Evolutionary conservation across 2,888 invertebrate genomes (phyloP), one percentile per base, ranked within the genome.

Genomic region (Lepetodrilus schrolli): DNA sequence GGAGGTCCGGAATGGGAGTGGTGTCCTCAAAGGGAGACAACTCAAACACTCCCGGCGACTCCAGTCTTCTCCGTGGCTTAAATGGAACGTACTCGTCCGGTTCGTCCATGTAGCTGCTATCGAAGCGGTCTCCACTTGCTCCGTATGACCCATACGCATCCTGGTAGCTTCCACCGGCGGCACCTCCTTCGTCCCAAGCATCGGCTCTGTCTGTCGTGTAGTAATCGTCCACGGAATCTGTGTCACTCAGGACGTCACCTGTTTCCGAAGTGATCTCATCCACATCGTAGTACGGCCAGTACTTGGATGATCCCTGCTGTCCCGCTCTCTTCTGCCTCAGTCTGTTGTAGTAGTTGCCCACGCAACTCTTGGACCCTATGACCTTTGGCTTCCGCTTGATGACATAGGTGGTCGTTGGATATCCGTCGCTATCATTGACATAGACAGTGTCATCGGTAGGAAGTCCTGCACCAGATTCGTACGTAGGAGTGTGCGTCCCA

Each of bases 61-160:
- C 79, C 37, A 78, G 70, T 20, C 78, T 74, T 13, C 78, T 74
- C 51, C 79, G 78, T 23, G 86, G 85, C 71, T 77, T 76, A 70
- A 82, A 86, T 48, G 86, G 85, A 23, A 86, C 83, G 72, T 85
- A 86, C 49, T 84, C 83, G 21, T 78, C 78, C 26, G 73, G 76
- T 43, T 73, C 68, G 21, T 74, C 72, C 48, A 74, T 51, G 70
- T 75, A 80, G 49, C 74, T 74, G n/a, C 72, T 66, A 1, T 71
- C 38, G 30, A 36, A 66, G n/a, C 66, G 58, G 74, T 77, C 78
- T 71, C 76, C 72, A 20, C 78, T 72, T 20, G 58, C 72, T 50
- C 76, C 72, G 26, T 66, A 47, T 38, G 71, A 74, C 30, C 74
- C 75, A 66, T 75, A 73, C 43, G 75, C 70, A 70, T 76, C 74